A percentile compares a stretch with the other conserved stretches of the same genome.
These are phyloP conservation scores for Schizopygopsis malacanthus DNA, from an alignment of 2,797 vertebrate species.

Conservation along the genomic window DNA sequence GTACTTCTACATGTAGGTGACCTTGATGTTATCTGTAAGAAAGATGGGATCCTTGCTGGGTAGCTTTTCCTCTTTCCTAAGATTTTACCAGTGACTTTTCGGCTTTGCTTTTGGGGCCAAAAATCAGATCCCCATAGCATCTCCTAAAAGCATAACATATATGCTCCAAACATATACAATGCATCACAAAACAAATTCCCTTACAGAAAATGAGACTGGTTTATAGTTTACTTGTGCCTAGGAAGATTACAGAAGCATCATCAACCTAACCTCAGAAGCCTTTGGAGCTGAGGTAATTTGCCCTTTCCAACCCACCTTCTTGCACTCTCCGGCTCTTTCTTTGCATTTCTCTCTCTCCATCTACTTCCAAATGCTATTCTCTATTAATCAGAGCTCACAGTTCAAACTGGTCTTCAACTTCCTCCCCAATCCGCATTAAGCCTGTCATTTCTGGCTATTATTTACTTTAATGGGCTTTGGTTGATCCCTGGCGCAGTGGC, in stretches of 20 bases:
- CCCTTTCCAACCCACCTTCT: slow-evolving; percentile 53
- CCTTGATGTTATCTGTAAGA: slow-evolving; percentile 43
- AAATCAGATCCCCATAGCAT: slow-evolving; percentile 14
- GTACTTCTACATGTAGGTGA: slow-evolving; percentile 42
- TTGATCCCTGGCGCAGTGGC: slow-evolving; percentile 99
- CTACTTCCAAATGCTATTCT: slow-evolving; percentile 97
- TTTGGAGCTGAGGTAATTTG: slow-evolving; percentile 95
- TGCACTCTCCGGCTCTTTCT: slow-evolving; percentile 49
- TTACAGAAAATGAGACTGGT: slow-evolving; percentile 93
- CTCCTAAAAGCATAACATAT: background rate
- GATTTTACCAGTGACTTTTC: slow-evolving; percentile 83
- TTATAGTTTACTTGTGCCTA: slow-evolving; percentile 94
- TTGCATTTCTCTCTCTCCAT: slow-evolving; percentile 77
- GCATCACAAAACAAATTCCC: background rate
- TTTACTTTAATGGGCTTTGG: slow-evolving; percentile 99
- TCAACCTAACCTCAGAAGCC: slow-evolving; percentile 97
- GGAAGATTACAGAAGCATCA: slow-evolving; percentile 93
- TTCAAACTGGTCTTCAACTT: slow-evolving; percentile 99
- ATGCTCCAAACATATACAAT: background rate
- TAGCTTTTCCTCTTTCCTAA: slow-evolving; percentile 23
- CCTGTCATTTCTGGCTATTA: slow-evolving; percentile 99
- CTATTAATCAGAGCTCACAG: slow-evolving; percentile 99
- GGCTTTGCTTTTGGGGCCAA: background rate
- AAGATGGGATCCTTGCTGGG: slow-evolving; percentile 40
- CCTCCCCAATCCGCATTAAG: slow-evolving; percentile 99